phyloP scores from a whole-genome alignment of 2,888 invertebrate genomes.

The Globia sparganii region DNA sequence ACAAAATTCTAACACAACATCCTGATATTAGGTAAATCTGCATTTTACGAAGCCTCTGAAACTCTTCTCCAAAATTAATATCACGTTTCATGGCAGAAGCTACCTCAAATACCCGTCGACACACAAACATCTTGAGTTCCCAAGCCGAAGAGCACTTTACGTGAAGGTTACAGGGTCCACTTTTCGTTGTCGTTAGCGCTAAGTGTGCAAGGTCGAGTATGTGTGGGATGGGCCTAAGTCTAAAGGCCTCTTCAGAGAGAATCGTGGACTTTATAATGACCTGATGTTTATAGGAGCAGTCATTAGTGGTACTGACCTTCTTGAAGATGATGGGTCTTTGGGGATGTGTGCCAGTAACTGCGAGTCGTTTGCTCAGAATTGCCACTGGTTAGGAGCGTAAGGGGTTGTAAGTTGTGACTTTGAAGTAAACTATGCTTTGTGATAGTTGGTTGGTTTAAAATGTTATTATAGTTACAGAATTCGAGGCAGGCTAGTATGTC shows the following conservation, averaged over 20 bases:
- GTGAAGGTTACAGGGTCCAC: slow-evolving; percentile 56
- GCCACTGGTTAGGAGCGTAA: neutral
- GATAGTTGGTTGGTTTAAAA: neutral
- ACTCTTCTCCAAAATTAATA: slow-evolving; percentile 52
- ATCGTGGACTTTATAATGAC: slow-evolving; percentile 50
- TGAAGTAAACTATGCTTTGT: too few relatives aligned
- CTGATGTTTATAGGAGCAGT: slow-evolving; percentile 45
- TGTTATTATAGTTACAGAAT: neutral
- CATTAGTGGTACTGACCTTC: slow-evolving; percentile 53
- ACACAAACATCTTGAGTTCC: slow-evolving; percentile 27
- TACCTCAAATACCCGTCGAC: slow-evolving; percentile 55
- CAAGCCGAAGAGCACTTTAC: slow-evolving; percentile 62
- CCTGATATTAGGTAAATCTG: slow-evolving; percentile 39
- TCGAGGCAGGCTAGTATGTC: neutral
- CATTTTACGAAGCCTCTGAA: slow-evolving; percentile 24
- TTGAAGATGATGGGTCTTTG: slow-evolving; percentile 17
- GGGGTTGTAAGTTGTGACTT: neutral
- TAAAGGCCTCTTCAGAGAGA: slow-evolving; percentile 36
- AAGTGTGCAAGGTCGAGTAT: slow-evolving; percentile 67
- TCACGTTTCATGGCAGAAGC: slow-evolving; percentile 42
- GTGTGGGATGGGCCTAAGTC: slow-evolving; percentile 36
- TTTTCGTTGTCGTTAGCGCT: slow-evolving; percentile 62
- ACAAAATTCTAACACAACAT: slow-evolving; percentile 44
- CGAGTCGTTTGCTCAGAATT: neutral
- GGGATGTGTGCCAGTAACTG: slow-evolving; percentile 21